These are phyloP conservation scores for Entomyzon cyanotis DNA, from an alignment of 2,113 vertebrate genomes.

Conservation along the genomic window DNA sequence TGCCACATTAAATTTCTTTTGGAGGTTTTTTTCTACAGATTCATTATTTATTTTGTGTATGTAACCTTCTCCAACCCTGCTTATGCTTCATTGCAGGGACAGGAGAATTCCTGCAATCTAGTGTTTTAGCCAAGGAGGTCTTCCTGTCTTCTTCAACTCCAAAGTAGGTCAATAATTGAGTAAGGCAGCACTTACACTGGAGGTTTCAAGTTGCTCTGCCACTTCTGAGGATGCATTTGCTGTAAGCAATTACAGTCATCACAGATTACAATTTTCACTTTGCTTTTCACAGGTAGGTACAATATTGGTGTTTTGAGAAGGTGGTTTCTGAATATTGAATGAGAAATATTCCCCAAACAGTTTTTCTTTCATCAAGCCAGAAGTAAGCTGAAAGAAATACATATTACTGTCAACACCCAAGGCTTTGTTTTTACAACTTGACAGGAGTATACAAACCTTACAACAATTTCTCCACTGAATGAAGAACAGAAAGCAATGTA, in stretches of 20 bases:
- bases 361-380: neutral
- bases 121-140: neutral
- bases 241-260: constrained; percentile 1
- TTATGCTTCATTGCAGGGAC: neutral
- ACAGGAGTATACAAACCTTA: neutral
- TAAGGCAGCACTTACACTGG: neutral
- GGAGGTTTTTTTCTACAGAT: neutral
- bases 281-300: constrained; percentile 20
- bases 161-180: neutral
- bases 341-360: neutral
- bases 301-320: neutral
- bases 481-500: neutral
- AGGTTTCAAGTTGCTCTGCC: neutral
- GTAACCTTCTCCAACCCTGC: neutral
- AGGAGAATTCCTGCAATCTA: neutral
- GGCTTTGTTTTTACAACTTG: neutral
- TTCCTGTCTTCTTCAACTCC: neutral
- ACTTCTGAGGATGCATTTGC: neutral
- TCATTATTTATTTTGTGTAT: neutral
- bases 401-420: neutral
- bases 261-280: constrained; percentile 14
- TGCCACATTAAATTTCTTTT: neutral
- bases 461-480: neutral
- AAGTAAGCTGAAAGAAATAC: neutral
- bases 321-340: constrained; percentile 21